phyloP scores from a whole-genome alignment of 2,113 vertebrate species.

The Balaeniceps rex region DNA sequence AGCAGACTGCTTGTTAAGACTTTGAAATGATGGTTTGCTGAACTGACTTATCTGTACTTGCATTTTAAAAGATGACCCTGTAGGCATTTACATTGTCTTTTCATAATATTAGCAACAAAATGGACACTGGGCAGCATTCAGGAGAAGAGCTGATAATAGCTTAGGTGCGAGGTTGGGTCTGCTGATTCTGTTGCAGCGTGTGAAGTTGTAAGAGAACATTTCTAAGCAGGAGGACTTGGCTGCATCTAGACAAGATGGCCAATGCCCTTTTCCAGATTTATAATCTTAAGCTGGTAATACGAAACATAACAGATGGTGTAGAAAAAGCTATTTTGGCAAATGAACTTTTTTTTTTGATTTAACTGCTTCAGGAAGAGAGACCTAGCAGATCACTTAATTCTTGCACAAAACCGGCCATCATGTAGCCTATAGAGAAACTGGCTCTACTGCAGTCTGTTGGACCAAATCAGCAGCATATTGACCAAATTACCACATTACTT shows the following conservation, averaged over 20 bases:
- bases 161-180: background rate
- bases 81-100: background rate
- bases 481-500: background rate
- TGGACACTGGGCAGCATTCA: background rate
- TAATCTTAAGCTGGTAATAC: background rate
- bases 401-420: conserved; percentile 19
- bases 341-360: background rate
- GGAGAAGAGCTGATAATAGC: background rate
- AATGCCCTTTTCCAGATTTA: background rate
- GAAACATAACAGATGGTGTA: background rate
- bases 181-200: background rate
- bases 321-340: background rate
- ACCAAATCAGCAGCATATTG: conserved; percentile 34
- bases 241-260: background rate
- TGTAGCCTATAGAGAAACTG: background rate
- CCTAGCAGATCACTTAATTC: conserved; percentile 1
- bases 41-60: background rate
- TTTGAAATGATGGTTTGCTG: background rate
- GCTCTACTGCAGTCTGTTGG: background rate
- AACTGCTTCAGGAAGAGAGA: background rate
- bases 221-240: background rate
- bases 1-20: background rate
- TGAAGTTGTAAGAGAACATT: background rate
- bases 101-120: background rate
- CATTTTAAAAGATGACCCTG: background rate